Evolutionary conservation across 2,113 vertebrate genomes (phyloP), one percentile per base, ranked within the genome.

Genomic region (Todiramphus chloris): DNA sequence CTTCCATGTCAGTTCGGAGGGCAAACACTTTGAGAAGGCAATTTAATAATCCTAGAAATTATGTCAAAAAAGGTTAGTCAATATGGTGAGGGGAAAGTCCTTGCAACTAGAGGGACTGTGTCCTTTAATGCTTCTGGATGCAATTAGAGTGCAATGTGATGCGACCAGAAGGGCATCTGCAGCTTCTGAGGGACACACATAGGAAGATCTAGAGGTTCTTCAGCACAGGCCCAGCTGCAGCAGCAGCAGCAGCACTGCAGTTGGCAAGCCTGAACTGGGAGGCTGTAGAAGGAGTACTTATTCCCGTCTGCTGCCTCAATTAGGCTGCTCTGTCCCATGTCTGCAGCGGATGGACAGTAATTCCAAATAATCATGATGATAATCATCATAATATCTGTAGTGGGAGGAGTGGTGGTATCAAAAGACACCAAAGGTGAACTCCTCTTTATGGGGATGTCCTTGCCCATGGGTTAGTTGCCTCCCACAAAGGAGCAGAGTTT

Each of bases 71-170:
- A 88, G 17, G 18, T 78, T 66, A n/a, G 60, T 81, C 41, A n/a
- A 6, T 2, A 33, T 31, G 31, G 11, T 31, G 27, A 78, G 35
- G 31, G 50, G 21, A 88, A 92, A 80, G 51, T n/a, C 59, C 27
- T 80, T 53, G 37, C 31, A 55, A 1, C 35, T 60, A 37, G 19
- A 6, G 58, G 25, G 35, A 56, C 58, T 39, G 17, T 5, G 13
- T 59, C 75, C 63, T 67, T 83, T 69, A 80, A 80, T 31, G 24
- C 50, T 51, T 43, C 48, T 83, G 59, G 41, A 44, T 68, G 19
- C 55, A 76, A 50, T 9, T 13, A 24, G 58, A 60, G 39, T 0
- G 2, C 46, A 66, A 35, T 0, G 0, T 28, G 63, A 20, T 3
- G 2, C 43, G 33, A 35, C 28, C 43, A 46, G 41, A 84, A 55